phyloP scores from a whole-genome alignment of 2,888 invertebrate genomes.

The Dasysyrphus albostriatus region DNA sequence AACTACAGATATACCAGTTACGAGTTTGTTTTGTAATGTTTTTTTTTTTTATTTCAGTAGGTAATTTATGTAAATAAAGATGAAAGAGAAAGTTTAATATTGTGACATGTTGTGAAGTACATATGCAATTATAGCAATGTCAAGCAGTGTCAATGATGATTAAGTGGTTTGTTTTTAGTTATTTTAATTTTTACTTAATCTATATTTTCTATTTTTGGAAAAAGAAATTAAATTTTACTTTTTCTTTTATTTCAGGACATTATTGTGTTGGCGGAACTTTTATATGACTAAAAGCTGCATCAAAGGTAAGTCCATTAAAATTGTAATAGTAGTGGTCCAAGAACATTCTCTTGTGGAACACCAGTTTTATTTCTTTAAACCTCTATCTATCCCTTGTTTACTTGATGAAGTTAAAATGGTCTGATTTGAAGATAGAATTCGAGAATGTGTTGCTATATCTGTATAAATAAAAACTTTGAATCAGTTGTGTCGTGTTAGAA shows the following conservation, averaged over 20 bases:
- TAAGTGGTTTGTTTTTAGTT: not conserved
- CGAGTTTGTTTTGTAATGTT: slow-evolving; percentile 18
- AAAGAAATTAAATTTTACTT: not conserved
- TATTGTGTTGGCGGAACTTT: not conserved
- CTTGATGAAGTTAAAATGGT: too few species aligned
- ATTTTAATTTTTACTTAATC: not conserved
- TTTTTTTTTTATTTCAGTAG: not conserved
- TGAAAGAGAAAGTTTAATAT: slow-evolving; percentile 12
- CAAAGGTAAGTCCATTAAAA: not conserved
- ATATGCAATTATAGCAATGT: slow-evolving; percentile 7
- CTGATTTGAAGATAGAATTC: too few species aligned
- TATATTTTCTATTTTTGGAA: not conserved
- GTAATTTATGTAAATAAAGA: not conserved
- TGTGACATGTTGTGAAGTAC: slow-evolving; percentile 12
- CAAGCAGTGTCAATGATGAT: slow-evolving; percentile 9
- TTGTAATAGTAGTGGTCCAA: not conserved
- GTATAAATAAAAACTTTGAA: too few species aligned
- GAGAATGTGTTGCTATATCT: too few species aligned
- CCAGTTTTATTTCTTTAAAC: too few species aligned
- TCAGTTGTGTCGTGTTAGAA: too few species aligned
- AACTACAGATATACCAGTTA: not conserved
- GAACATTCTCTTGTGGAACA: too few species aligned
- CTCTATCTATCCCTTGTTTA: too few species aligned
- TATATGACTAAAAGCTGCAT: not conserved
- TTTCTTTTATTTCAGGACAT: slow-evolving; percentile 10